These are phyloP conservation scores for Drosophila austrosaltans DNA, from an alignment of 2,888 invertebrate species.

Conservation along the genomic window DNA sequence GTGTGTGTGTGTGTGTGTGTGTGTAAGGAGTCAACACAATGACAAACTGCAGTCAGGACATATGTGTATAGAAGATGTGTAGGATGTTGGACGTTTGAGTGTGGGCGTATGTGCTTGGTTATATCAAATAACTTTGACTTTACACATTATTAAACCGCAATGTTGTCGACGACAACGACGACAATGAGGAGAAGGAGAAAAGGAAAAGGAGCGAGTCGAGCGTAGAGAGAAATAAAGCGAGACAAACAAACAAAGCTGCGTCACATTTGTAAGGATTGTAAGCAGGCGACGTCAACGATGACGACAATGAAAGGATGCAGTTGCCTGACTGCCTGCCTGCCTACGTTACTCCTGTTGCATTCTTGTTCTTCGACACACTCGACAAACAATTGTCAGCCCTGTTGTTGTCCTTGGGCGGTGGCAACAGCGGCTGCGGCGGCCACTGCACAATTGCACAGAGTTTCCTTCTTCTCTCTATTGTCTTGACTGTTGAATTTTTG, in stretches of 20 bases:
- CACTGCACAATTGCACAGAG: background rate
- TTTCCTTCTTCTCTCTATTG: slow-evolving; percentile 36
- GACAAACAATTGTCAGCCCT: slow-evolving; percentile 76
- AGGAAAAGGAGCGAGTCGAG: slow-evolving; percentile 22
- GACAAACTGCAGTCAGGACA: slow-evolving; percentile 56
- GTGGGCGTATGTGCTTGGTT: slow-evolving; percentile 52
- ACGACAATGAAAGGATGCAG: slow-evolving; percentile 28
- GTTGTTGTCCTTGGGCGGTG: slow-evolving; percentile 46
- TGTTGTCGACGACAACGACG: slow-evolving; percentile 52
- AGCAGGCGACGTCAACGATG: slow-evolving; percentile 32
- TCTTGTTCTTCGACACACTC: slow-evolving; percentile 66
- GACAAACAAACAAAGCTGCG: slow-evolving; percentile 62
- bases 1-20: slow-evolving; percentile 11
- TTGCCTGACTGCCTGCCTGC: slow-evolving; percentile 21
- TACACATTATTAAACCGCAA: slow-evolving; percentile 81
- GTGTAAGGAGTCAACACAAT: slow-evolving; percentile 27
- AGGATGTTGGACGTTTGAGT: slow-evolving; percentile 25
- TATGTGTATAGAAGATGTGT: slow-evolving; percentile 27
- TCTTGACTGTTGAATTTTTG: slow-evolving; percentile 71
- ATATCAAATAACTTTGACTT: slow-evolving; percentile 81
- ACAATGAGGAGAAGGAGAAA: slow-evolving; percentile 9
- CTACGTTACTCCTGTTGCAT: slow-evolving; percentile 65
- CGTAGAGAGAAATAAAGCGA: slow-evolving; percentile 58
- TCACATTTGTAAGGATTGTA: slow-evolving; percentile 68
- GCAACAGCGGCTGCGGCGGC: slow-evolving; percentile 4